Evolutionary conservation across 2,113 vertebrate genomes (phyloP).

Genomic region (Corythoichthys haematopterus): DNA sequence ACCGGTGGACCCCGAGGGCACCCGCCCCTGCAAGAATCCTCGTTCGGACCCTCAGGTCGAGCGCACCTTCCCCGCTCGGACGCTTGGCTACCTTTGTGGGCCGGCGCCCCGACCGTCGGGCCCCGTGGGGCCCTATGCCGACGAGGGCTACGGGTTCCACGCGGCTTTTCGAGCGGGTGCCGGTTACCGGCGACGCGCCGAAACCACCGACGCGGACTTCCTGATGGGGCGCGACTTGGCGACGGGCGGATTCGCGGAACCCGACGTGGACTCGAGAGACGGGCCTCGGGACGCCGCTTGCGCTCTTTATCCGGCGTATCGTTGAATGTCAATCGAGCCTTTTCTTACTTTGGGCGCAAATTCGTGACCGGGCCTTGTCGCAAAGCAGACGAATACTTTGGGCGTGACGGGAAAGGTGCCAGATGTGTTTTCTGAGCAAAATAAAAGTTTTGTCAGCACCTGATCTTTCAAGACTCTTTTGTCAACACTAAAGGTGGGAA

Average conservation of each 20-base stretch:
- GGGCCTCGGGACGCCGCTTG: slow-evolving; percentile 84
- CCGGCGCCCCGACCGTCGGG: slow-evolving; percentile 82
- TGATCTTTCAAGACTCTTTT: too few relatives aligned
- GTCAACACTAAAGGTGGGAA: too few relatives aligned
- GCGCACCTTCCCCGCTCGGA: slow-evolving; percentile 76
- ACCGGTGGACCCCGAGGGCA: slow-evolving; percentile 84
- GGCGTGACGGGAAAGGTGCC: too few relatives aligned
- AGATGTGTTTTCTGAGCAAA: too few relatives aligned
- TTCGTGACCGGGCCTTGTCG: neutral
- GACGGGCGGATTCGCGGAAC: slow-evolving; percentile 87
- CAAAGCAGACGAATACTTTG: too few relatives aligned
- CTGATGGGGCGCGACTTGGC: slow-evolving; percentile 86
- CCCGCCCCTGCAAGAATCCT: slow-evolving; percentile 80
- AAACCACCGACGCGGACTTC: slow-evolving; percentile 89
- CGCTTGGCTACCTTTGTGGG: slow-evolving; percentile 81
- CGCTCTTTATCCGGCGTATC: slow-evolving; percentile 89
- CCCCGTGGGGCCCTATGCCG: slow-evolving; percentile 82
- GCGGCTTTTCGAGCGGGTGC: slow-evolving; percentile 64
- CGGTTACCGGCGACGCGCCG: slow-evolving; percentile 84
- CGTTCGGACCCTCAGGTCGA: slow-evolving; percentile 60
- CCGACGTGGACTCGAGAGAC: slow-evolving; percentile 81
- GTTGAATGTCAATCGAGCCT: slow-evolving; percentile 62
- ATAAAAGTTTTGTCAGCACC: too few relatives aligned
- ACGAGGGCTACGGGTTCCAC: slow-evolving; percentile 86
- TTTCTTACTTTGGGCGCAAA: neutral